Conservation (phyloP, 2,113 vertebrate genomes). For the Sphaerodactylus townsendi region DNA sequence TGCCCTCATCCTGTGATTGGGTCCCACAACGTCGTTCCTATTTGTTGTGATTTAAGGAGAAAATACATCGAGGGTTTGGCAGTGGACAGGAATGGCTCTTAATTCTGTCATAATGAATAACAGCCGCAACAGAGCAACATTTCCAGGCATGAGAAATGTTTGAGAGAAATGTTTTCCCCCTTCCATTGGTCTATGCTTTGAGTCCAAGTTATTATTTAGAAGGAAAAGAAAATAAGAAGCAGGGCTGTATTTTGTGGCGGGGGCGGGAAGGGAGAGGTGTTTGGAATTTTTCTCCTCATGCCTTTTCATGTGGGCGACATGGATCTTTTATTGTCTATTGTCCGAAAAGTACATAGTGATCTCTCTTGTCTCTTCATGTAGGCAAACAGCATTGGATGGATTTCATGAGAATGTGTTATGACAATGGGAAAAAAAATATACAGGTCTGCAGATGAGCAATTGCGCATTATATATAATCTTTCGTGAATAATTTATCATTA, state of each 20-base stretch:
- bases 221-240: not conserved
- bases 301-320: not conserved
- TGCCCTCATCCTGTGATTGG: too few species aligned
- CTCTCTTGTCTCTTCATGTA: constrained; percentile 4
- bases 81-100: not conserved
- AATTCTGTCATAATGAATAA: not conserved
- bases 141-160: not conserved
- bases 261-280: too few species aligned
- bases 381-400: not conserved
- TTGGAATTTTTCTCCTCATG: not conserved
- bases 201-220: constrained; percentile 1
- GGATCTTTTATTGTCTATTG: constrained; percentile 15
- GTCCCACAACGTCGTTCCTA: not conserved
- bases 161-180: not conserved
- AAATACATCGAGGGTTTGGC: not conserved
- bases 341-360: not conserved
- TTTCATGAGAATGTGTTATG: not conserved
- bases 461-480: not conserved
- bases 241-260: not conserved
- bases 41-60: not conserved
- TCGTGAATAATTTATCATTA: constrained; percentile 4
- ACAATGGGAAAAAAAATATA: constrained; percentile 4
- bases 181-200: not conserved
- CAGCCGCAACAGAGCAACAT: not conserved
- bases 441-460: constrained; percentile 4